Percentiles rank a stretch among this genome's conserved stretches.
Evolutionary conservation across 2,797 vertebrate genomes (phyloP).

Genomic region (Rhinogobio ventralis): DNA sequence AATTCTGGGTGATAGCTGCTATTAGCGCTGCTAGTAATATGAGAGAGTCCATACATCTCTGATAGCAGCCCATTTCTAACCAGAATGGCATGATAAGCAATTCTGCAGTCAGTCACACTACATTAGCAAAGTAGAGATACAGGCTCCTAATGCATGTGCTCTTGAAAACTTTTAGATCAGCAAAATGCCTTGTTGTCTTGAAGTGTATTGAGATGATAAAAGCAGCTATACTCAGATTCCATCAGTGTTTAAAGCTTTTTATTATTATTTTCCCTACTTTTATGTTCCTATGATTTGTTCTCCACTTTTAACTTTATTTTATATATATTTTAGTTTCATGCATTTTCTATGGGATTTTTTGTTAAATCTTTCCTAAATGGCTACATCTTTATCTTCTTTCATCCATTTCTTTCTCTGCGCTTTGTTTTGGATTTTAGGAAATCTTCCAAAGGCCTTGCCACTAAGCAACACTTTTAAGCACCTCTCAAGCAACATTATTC

Average conservation of each 20-base stretch:
- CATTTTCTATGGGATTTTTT: conserved; percentile 55
- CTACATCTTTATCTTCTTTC: conserved; percentile 49
- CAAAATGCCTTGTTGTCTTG: neutral
- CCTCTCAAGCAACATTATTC: conserved; percentile 55
- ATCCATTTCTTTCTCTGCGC: conserved; percentile 65
- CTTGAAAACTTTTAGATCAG: conserved; percentile 39
- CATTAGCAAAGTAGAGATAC: conserved; percentile 35
- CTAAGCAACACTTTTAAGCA: conserved; percentile 74
- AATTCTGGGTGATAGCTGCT: conserved; percentile 84
- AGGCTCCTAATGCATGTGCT: conserved; percentile 13
- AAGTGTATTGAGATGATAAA: conserved; percentile 9
- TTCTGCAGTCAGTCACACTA: conserved; percentile 20
- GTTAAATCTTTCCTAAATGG: conserved; percentile 45
- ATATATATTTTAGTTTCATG: conserved; percentile 49
- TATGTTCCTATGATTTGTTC: conserved; percentile 66
- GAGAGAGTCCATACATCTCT: conserved; percentile 11
- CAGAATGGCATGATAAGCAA: conserved; percentile 30
- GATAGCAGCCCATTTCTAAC: conserved; percentile 42
- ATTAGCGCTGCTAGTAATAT: conserved; percentile 53
- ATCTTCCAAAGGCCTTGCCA: conserved; percentile 78
- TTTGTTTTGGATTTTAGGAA: conserved; percentile 73
- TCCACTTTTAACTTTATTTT: conserved; percentile 65
- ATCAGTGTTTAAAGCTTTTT: conserved; percentile 76
- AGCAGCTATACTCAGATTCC: conserved; percentile 81
- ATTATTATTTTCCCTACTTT: conserved; percentile 71